Evolutionary conservation across 2,888 invertebrate genomes (phyloP), one percentile per base, ranked within the genome.

Genomic region (Catocala fraxini): DNA sequence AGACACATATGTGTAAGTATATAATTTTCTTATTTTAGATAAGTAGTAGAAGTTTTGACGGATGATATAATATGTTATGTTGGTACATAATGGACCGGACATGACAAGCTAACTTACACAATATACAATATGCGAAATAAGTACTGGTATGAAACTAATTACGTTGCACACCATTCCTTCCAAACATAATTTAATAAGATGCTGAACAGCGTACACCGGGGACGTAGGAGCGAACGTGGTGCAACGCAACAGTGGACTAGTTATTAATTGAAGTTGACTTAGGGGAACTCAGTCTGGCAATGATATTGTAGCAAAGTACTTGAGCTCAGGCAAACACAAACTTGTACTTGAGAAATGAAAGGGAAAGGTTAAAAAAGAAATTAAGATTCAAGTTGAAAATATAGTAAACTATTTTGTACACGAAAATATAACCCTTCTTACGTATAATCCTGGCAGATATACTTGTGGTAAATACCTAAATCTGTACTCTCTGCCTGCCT

Each of bases 241-340:
- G 80, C 80, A 77, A 67, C 71, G 71, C 65, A 68, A 73, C 77
- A 56, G 73, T 77, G 66, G 81, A 86, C 83, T 83, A 84, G 85
- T 79, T 77, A 74, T 70, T 75, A 68, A 66, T 64, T 73, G 75
- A 63, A 67, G 65, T 76, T 79, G 81, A 80, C 79, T 81, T 77
- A 82, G 80, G 85, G 83, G 80, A 84, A 87, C 83, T 86, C 87
- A 85, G 86, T 88, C 84, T 85, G 87, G 79, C 75, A 79, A 82
- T 80, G 71, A 71, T 77, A 73, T 71, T 61, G 66, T 70, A 70
- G 75, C 70, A 70, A 68, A 70, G 60, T 64, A 61, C 68, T 70
- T 56, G 9, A 57, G 58, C 69, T 64, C 70, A 51, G 67, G 34
- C 48, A 12, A 15, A 61, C 10, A 69, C 58, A 63, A 51, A 43